These are phyloP conservation scores for Argyrosomus japonicus DNA, from an alignment of 2,113 vertebrate genomes.

Conservation along the genomic window DNA sequence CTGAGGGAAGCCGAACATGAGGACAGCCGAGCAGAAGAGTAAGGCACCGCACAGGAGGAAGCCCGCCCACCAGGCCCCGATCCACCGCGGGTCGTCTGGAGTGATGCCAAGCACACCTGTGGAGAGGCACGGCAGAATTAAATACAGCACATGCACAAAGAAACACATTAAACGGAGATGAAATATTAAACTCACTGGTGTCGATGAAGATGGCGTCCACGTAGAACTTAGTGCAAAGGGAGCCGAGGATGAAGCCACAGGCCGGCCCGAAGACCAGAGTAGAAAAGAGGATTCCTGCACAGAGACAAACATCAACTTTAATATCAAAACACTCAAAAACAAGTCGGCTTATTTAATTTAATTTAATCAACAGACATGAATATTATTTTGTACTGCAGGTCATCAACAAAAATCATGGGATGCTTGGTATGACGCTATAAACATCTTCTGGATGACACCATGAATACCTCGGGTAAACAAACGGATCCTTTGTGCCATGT, in stretches of 20 bases:
- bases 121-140: slow-evolving; percentile 1
- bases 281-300: slow-evolving; percentile 95
- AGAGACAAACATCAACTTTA: slow-evolving; percentile 1
- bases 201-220: slow-evolving; percentile 98
- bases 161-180: background rate
- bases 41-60: slow-evolving; percentile 98
- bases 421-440: background rate
- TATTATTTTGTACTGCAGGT: background rate
- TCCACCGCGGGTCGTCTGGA: slow-evolving; percentile 97
- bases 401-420: background rate
- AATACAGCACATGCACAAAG: background rate
- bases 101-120: slow-evolving; percentile 92
- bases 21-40: slow-evolving; percentile 95
- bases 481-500: background rate
- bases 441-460: background rate
- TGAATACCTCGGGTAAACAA: background rate
- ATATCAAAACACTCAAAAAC: background rate
- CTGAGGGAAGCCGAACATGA: slow-evolving; percentile 98
- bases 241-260: slow-evolving; percentile 98
- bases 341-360: background rate
- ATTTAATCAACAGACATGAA: background rate
- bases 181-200: slow-evolving; percentile 86
- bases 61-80: slow-evolving; percentile 98
- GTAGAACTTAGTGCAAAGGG: slow-evolving; percentile 98
- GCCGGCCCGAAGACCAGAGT: slow-evolving; percentile 98